Conservation (phyloP, 1,140 invertebrate genomes). For the Atta colombica region DNA sequence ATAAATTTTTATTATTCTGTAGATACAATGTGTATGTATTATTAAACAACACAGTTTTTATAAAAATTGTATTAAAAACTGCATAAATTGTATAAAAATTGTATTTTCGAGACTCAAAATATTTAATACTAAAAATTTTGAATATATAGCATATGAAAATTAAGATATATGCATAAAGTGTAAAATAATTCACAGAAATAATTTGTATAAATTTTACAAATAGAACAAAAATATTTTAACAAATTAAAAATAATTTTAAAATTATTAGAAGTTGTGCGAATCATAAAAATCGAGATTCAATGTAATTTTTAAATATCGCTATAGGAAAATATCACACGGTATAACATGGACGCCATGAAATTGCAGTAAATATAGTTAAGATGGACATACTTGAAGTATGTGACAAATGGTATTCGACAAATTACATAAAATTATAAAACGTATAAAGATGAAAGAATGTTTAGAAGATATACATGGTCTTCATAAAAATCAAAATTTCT, state of each 20-base stretch:
- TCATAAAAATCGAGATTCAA: neutral
- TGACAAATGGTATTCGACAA: neutral
- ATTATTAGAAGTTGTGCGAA: neutral
- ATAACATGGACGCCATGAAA: constrained; percentile 24
- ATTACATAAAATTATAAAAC: neutral
- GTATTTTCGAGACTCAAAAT: neutral
- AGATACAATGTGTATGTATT: neutral
- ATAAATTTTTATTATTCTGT: neutral
- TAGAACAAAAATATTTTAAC: neutral
- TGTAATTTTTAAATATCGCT: neutral
- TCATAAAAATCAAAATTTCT: constrained; percentile 17
- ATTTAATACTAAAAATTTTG: neutral
- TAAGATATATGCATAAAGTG: neutral
- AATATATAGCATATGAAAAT: neutral
- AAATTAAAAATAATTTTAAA: neutral
- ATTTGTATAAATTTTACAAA: neutral
- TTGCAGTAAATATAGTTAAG: neutral
- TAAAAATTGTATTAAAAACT: neutral
- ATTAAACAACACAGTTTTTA: neutral
- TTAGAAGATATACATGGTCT: neutral
- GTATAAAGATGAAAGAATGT: neutral
- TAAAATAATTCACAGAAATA: neutral
- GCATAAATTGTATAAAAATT: neutral
- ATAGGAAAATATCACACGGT: neutral
- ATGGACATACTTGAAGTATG: neutral